phyloP scores from a whole-genome alignment of 1,140 invertebrate species.

The Akabosia matsudoensis region DNA sequence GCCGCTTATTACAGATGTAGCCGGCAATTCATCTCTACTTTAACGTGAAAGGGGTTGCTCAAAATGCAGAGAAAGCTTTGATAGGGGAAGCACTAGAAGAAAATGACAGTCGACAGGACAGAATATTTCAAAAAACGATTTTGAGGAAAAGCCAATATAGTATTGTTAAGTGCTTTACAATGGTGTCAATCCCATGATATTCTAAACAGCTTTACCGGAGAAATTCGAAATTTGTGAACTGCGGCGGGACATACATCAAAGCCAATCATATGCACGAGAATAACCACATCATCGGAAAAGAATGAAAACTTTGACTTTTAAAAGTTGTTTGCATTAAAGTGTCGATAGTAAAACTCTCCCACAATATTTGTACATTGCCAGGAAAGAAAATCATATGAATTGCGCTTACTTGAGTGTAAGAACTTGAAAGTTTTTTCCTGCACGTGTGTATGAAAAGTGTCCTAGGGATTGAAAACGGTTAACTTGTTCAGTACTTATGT shows the following conservation, averaged over 20 bases:
- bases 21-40: too few relatives aligned
- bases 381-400: too few relatives aligned
- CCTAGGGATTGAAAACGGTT: too few relatives aligned
- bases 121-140: constrained; percentile 3
- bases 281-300: background rate
- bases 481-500: too few relatives aligned
- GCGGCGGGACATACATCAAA: background rate
- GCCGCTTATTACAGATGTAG: too few relatives aligned
- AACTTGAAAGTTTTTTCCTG: too few relatives aligned
- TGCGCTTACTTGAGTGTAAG: too few relatives aligned
- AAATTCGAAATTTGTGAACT: background rate
- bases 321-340: background rate
- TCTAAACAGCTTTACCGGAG: background rate
- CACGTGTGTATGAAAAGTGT: too few relatives aligned
- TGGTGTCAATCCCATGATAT: constrained; percentile 23
- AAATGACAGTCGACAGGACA: constrained; percentile 9
- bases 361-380: too few relatives aligned
- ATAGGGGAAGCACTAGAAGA: background rate
- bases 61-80: background rate
- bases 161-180: constrained; percentile 4
- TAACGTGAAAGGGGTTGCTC: background rate
- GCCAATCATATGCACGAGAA: background rate
- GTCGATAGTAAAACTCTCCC: constrained; percentile 6
- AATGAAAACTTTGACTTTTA: constrained; percentile 7
- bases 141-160: background rate